Percentiles rank a stretch among this genome's conserved stretches.
phyloP scores from a whole-genome alignment of 2,797 vertebrate species.

The Remorina albescens region DNA sequence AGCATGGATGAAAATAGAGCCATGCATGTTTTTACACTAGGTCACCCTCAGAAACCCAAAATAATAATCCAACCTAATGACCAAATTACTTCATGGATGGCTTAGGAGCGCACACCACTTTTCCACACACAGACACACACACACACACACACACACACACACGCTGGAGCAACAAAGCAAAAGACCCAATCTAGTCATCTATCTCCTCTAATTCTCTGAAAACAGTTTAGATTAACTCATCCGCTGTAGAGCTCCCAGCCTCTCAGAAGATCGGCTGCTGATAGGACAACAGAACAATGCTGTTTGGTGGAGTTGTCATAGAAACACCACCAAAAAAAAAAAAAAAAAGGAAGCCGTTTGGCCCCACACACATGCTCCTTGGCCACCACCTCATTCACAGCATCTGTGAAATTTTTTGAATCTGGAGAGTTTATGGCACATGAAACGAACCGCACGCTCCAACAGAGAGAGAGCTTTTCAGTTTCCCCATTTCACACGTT shows the following conservation, averaged over 20 bases:
- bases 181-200: conserved; percentile 25
- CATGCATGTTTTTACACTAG: conserved; percentile 18
- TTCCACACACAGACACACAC: neutral
- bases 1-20: conserved; percentile 19
- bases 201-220: conserved; percentile 46
- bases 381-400: neutral
- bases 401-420: conserved; percentile 23
- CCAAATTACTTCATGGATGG: conserved; percentile 48
- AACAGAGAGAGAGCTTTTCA: neutral
- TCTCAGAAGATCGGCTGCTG: conserved; percentile 15
- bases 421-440: neutral
- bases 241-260: conserved; percentile 4
- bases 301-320: conserved; percentile 45
- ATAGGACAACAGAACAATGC: conserved; percentile 5
- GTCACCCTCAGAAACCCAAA: conserved; percentile 25
- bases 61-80: conserved; percentile 46
- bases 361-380: neutral
- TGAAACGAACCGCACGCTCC: neutral
- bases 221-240: conserved; percentile 43
- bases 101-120: conserved; percentile 17
- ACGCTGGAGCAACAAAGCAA: conserved; percentile 31
- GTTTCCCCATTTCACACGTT: neutral
- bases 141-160: too few relatives aligned
- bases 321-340: too few relatives aligned
- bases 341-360: conserved; percentile 16